Base-by-base conservation (phyloP, 2,888 invertebrate species). In the Aethes cnicana region DNA sequence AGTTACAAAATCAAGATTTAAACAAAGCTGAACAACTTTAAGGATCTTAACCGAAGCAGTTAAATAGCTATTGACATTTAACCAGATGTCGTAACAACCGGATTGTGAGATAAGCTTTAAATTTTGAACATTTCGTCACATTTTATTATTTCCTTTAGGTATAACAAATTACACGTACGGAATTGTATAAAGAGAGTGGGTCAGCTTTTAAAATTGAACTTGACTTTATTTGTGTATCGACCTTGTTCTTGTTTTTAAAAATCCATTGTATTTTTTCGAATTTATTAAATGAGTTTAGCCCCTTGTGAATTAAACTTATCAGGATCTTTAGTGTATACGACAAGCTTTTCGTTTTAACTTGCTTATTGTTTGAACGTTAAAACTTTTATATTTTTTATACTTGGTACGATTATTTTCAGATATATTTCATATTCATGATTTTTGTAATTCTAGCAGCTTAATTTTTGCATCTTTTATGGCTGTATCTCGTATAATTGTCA, bases 11-110 rank as follows among this genome's bases (percentile, higher is more conserved):
- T 30, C 20, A 11, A 12, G 12, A 32, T 21, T 23, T 36, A 20
- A 36, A 21, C 30, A 23, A n/a, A 26, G n/a, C n/a, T 25, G 6
- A 9, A 14, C 32, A 9, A 17, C 7, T 30, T 50, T 46, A 48
- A 48, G 58, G 58, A 54, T 56, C 57, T 52, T 57, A 50, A 14
- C 53, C 54, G 63, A 60, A 59, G 41, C 52, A 54, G 66, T 79
- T 78, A 73, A 75, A 76, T 74, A 79, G 74, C 75, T 63, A 74
- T 77, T 81, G 81, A 76, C 81, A 82, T 82, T 80, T 78, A 68
- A 67, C 61, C 56, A 44, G 35, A 48, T 58, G 65, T 64, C 53
- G 69, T 58, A 69, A 72, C 39, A 58, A 58, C 58, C 12, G 25
- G 33, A 35, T 32, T 14, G 30, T 23, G 36, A 30, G 14, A 44